Base-by-base conservation (phyloP, 2,888 invertebrate genomes). In the Eristalinus aeneus region DNA sequence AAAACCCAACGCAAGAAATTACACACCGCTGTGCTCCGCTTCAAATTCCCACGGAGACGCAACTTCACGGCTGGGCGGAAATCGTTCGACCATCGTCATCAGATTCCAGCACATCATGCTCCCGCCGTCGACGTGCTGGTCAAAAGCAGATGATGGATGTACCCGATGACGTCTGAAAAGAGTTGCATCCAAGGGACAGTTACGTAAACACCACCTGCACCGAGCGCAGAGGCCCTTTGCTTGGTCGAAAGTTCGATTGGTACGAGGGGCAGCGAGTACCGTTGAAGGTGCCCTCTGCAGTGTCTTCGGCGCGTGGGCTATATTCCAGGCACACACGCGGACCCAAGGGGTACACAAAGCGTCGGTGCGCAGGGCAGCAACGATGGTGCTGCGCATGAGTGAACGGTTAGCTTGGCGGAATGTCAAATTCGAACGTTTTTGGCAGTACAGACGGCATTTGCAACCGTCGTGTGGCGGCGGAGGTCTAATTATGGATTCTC, bases 401-500 rank as follows among this genome's bases (percentile, higher is more conserved):
- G 65, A 78, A 71, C 64, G 78, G 78, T 56, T 71, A 58, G 12
- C 64, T 22, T 78, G 78, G 78, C 78, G 46, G 65, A 65, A 58
- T 78, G 71, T 78, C 78, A 78, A 72, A 58, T 64, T 71, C 68
- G 64, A 58, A 54, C 58, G 60, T 61, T 56, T 65, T 75, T 71
- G 77, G 63, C 71, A 63, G 3, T 36, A 22, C 12, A 56, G 16
- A 20, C n/a, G n/a, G 1, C 22, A 36, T 56, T 54, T 71, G 36
- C 64, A 20, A 53, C 39, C 61, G 36, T 68, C 27, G 27, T 61
- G 27, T 22, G 20, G 46, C 22, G 10, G 34, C 1, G 9, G 32
- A 56, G 53, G 73, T 64, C 63, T 61, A 36, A 77, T 84, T 75
- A 27, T 39, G 80, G 61, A 84, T 75, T 79, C 74, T 58, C 63